These are phyloP conservation scores for Alaudala cheleensis DNA, from an alignment of 2,113 vertebrate genomes.

Conservation along the genomic window DNA sequence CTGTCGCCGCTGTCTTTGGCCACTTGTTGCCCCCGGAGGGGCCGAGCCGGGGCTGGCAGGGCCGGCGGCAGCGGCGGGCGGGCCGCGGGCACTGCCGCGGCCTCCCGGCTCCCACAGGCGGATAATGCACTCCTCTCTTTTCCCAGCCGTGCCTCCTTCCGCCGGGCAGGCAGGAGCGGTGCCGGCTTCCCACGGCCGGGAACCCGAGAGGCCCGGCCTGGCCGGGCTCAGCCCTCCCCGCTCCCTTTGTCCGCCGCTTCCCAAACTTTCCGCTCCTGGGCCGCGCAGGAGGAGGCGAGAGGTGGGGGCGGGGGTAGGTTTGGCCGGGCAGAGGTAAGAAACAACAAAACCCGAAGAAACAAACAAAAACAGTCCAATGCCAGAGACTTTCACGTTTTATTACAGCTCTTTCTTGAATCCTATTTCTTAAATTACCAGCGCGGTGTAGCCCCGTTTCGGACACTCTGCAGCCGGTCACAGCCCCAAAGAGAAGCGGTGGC, in stretches of 20 bases:
- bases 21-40: slow-evolving; percentile 73
- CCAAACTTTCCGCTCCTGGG: slow-evolving; percentile 67
- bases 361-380: not conserved
- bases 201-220: not conserved
- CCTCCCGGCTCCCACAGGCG: not conserved
- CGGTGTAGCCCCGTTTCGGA: slow-evolving; percentile 71
- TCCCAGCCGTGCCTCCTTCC: not conserved
- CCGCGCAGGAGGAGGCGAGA: not conserved
- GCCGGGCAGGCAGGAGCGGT: not conserved
- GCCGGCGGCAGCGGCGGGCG: not conserved
- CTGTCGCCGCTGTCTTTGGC: not conserved
- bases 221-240: not conserved
- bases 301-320: not conserved
- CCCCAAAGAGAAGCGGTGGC: slow-evolving; percentile 67
- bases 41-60: not conserved
- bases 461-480: slow-evolving; percentile 68
- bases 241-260: slow-evolving; percentile 58
- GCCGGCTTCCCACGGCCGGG: not conserved
- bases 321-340: not conserved
- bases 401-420: slow-evolving; percentile 61
- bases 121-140: not conserved
- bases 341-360: not conserved
- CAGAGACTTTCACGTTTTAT: not conserved
- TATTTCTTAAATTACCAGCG: slow-evolving; percentile 76
- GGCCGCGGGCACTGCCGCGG: not conserved